A percentile compares a stretch with the other conserved stretches of the same genome.
phyloP scores from a whole-genome alignment of 2,113 vertebrate species.

The Phaethon lepturus region DNA sequence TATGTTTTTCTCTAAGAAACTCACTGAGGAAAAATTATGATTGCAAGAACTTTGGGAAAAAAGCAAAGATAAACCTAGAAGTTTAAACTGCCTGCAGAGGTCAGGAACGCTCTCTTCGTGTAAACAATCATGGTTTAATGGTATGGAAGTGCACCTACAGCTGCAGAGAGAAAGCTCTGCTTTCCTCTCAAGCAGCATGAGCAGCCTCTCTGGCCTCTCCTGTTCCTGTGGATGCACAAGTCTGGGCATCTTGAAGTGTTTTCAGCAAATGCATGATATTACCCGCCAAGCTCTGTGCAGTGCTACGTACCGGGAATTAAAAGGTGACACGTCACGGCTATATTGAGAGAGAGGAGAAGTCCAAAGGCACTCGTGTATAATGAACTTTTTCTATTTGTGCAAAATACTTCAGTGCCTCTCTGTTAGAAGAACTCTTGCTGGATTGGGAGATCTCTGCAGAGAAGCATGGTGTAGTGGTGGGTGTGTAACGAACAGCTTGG shows the following conservation, averaged over 20 bases:
- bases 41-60: not conserved
- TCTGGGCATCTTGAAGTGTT: not conserved
- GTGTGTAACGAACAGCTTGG: not conserved
- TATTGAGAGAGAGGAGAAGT: not conserved
- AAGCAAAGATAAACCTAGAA: not conserved
- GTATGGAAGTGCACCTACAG: not conserved
- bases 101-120: not conserved
- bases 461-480: not conserved
- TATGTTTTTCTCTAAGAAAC: not conserved
- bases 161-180: not conserved
- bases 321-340: fast-evolving
- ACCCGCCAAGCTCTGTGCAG: not conserved
- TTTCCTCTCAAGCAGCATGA: not conserved
- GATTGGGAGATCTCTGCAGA: not conserved
- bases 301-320: fast-evolving
- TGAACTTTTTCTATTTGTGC: not conserved
- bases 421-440: not conserved
- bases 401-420: not conserved
- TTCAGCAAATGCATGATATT: not conserved
- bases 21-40: not conserved
- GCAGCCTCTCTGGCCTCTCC: not conserved
- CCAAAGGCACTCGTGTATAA: fast-evolving
- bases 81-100: not conserved
- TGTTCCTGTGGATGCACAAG: not conserved
- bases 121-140: not conserved